Evolutionary conservation across 2,888 invertebrate species (phyloP).

Genomic region (Drosophila vallismaia): DNA sequence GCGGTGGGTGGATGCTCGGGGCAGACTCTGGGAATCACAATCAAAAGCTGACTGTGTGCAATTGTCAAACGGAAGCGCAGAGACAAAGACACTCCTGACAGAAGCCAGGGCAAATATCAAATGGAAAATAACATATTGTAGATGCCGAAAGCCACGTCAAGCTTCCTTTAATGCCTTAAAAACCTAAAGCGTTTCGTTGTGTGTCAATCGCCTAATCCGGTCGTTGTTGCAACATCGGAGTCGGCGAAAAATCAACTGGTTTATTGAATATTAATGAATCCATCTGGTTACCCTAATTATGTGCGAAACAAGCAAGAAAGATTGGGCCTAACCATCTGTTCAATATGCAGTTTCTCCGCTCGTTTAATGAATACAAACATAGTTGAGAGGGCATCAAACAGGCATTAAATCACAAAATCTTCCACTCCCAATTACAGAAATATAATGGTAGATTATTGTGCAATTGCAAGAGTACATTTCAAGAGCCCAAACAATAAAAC

Average conservation of each 20-base stretch:
- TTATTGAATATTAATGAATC: conserved; percentile 25
- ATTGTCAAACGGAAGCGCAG: conserved; percentile 35
- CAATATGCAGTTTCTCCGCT: conserved; percentile 11
- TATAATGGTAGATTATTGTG: background rate
- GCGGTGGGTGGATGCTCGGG: conserved; percentile 2
- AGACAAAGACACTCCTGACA: conserved; percentile 30
- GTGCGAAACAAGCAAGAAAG: conserved; percentile 11
- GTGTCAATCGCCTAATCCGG: conserved; percentile 25
- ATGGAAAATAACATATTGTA: conserved; percentile 1
- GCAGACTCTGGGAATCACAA: conserved; percentile 10
- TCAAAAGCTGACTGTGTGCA: conserved; percentile 21
- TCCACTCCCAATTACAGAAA: background rate
- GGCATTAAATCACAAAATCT: conserved; percentile 9
- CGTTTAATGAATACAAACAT: conserved; percentile 5
- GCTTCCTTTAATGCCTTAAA: conserved; percentile 8
- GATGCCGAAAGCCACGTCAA: background rate
- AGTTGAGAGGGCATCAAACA: conserved; percentile 8
- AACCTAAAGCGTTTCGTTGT: conserved; percentile 15
- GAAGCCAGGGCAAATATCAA: conserved; percentile 16
- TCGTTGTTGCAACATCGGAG: conserved; percentile 17
- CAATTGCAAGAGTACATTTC: background rate
- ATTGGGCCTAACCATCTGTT: background rate
- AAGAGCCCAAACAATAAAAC: background rate
- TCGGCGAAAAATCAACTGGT: conserved; percentile 9
- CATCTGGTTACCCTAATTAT: conserved; percentile 19